A percentile compares a stretch with the other conserved stretches of the same genome.
Evolutionary conservation across 2,888 invertebrate species (phyloP).

Genomic region (Polymixis lichenea): DNA sequence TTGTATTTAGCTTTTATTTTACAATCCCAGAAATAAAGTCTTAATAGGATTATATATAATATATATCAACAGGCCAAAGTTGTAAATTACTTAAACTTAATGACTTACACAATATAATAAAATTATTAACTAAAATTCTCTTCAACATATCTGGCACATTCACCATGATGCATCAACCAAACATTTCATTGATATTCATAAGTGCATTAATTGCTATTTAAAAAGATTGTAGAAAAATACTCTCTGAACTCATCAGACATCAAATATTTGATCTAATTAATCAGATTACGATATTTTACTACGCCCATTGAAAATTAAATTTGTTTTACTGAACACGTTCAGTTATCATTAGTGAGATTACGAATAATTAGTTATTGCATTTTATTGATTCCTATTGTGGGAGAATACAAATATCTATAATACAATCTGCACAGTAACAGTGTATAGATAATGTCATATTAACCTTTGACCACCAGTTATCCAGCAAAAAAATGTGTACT

Average conservation of each 20-base stretch:
- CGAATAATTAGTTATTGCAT: constrained; percentile 65
- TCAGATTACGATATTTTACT: constrained; percentile 79
- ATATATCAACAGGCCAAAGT: constrained; percentile 90
- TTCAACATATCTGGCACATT: constrained; percentile 90
- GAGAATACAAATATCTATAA: constrained; percentile 25
- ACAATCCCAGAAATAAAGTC: constrained; percentile 91
- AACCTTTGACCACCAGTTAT: constrained; percentile 40
- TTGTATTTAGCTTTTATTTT: constrained; percentile 88
- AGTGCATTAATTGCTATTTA: constrained; percentile 87
- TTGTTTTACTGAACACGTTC: constrained; percentile 68
- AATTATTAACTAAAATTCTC: constrained; percentile 90
- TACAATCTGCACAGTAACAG: constrained; percentile 30
- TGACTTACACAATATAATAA: constrained; percentile 90
- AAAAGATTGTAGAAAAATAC: constrained; percentile 90
- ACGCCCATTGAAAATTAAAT: constrained; percentile 79
- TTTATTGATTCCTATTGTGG: constrained; percentile 24
- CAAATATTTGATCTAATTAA: constrained; percentile 84
- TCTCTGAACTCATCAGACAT: constrained; percentile 85
- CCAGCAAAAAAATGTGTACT: constrained; percentile 8
- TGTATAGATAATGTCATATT: constrained; percentile 21
- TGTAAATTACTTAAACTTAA: constrained; percentile 91
- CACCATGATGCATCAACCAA: constrained; percentile 89
- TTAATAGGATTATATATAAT: constrained; percentile 90
- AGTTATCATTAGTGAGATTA: constrained; percentile 87
- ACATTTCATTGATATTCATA: constrained; percentile 86